Conservation (phyloP, 2,797 vertebrate genomes). For the Spea hammondii region DNA sequence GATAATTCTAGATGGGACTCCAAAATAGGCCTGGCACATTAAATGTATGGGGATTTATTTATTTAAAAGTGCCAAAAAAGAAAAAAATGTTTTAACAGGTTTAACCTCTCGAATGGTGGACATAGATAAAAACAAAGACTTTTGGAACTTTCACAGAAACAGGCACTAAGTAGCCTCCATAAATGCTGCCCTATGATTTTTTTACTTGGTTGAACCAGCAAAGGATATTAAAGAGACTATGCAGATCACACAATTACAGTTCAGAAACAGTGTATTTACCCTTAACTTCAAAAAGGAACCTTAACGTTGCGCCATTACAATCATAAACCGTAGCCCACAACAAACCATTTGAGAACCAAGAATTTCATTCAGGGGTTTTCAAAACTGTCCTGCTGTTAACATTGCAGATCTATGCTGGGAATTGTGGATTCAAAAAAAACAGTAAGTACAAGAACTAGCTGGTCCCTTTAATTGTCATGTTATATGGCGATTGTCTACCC, state of each 20-base stretch:
- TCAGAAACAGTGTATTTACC: not conserved
- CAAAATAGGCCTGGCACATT: not conserved
- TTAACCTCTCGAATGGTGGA: not conserved
- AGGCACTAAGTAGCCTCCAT: constrained; percentile 17
- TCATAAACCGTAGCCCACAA: not conserved
- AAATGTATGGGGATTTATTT: not conserved
- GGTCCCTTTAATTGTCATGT: too few species aligned
- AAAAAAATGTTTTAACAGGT: not conserved
- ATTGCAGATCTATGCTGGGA: too few species aligned
- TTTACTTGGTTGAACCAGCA: constrained; percentile 46
- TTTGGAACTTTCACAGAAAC: not conserved
- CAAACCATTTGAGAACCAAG: too few species aligned
- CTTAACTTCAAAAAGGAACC: not conserved
- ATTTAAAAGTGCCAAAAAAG: not conserved
- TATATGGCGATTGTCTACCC: too few species aligned
- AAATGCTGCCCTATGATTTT: constrained; percentile 54
- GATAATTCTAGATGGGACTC: not conserved
- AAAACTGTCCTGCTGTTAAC: too few species aligned
- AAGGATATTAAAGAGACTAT: constrained; percentile 11
- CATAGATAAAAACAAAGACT: not conserved
- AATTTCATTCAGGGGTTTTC: too few species aligned
- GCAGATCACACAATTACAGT: not conserved
- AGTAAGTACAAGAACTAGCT: too few species aligned
- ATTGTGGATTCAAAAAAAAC: too few species aligned
- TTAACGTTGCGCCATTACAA: not conserved